Evolutionary conservation across 2,888 invertebrate species (phyloP), one percentile per base, ranked within the genome.

Genomic region (Drosophila leonis): DNA sequence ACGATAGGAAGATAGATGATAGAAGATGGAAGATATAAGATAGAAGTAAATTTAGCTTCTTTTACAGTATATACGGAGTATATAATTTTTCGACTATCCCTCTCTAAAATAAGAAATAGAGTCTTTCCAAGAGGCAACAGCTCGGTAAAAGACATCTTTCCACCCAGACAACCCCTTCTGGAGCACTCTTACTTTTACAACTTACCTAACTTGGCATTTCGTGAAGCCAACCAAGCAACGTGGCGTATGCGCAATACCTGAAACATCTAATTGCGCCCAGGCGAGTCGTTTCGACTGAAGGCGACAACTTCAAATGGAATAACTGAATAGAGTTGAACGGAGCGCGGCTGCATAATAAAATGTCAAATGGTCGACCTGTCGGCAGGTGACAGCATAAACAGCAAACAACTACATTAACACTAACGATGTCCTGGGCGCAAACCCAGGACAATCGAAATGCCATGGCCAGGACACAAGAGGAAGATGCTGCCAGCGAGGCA

Each of bases 191-290:
- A 33, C 13, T 24, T 42, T 35, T 10, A 35, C 60, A 60, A 20
- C 15, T 13, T 15, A 31, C 31, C 49, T 24, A 41, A 18, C 35
- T 42, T 29, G 35, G 20, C 18, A 49, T 20, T 33, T 33, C 18
- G 18, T 49, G 18, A 13, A 49, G 3, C 4, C 33, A 55, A 64
- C 42, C 24, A 55, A 64, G 42, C 24, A 41, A 59, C 61, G 51
- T 27, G 48, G 75, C 78, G 78, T 75, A 78, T 78, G 78, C 41
- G 71, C 63, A 60, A 74, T 55, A 51, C n/a, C 20, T 9, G 52
- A 37, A 31, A 51, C 20, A 55, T 48, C 67, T 80, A 82, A 86
- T 84, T 56, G 78, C 60, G 73, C 86, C 89, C 86, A 77, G 81
- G 77, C 69, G 86, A 71, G 76, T 72, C 68, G 72, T 77, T 85